Percentiles rank a stretch among this genome's conserved stretches.
Evolutionary conservation across 2,797 vertebrate genomes (phyloP).

Genomic region (Tauraco hartlaubi): DNA sequence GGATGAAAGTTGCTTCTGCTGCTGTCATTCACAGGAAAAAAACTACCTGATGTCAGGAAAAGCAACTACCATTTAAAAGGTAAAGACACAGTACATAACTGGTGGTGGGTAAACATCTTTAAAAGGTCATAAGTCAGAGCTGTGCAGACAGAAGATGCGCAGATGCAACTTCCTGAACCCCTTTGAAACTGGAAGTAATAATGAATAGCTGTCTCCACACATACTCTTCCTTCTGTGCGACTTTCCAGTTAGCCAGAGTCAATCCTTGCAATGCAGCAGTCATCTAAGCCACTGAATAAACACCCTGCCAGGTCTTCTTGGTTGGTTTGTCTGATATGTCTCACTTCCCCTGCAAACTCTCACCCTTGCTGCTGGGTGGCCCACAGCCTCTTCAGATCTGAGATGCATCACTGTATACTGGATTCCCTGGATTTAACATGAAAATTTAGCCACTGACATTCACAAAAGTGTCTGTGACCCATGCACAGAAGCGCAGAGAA

Average conservation of each 20-base stretch:
- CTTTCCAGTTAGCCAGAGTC: neutral
- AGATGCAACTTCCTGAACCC: neutral
- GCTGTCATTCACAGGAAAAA: neutral
- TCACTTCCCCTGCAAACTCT: neutral
- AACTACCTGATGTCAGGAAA: neutral
- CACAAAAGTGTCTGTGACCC: neutral
- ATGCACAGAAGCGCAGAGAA: neutral
- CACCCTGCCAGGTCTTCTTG: neutral
- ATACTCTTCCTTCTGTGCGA: neutral
- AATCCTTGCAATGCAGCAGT: neutral
- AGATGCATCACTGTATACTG: neutral
- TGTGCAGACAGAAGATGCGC: neutral
- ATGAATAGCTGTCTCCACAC: neutral
- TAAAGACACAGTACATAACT: neutral
- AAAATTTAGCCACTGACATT: neutral
- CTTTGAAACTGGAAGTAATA: neutral
- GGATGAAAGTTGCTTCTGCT: neutral
- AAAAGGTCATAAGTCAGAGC: neutral
- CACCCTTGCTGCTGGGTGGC: neutral
- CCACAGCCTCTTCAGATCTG: neutral
- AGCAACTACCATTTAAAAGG: neutral
- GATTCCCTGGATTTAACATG: neutral
- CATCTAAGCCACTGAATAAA: neutral
- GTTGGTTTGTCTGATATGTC: neutral
- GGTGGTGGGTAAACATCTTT: neutral